Evolutionary conservation across 2,113 vertebrate genomes (phyloP), one percentile per base, ranked within the genome.

Genomic region (Perognathus longimembris): DNA sequence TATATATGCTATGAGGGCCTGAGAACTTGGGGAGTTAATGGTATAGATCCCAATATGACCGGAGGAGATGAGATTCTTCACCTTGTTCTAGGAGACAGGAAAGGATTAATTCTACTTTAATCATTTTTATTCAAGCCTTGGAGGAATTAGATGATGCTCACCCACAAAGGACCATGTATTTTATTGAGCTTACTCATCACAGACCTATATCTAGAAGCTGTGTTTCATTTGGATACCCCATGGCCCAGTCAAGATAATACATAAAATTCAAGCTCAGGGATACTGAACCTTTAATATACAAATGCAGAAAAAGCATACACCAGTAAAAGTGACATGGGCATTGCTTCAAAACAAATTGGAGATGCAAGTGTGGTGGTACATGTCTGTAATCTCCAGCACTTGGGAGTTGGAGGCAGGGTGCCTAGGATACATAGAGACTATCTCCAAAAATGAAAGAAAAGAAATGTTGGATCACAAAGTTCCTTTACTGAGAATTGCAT

Each of bases 271-370:
- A n/a, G 45, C 61, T 26, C 15, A 64, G 11, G 7, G 42, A 59
- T 38, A 77, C 80, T 89, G 26, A 26, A 2, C 14, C n/a, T 75
- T 88, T 67, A 71, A 89, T 26, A 78, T 38, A 81, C 34, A 30
- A 54, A 66, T 28, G 28, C 17, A 64, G n/a, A 42, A 18, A 38
- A 88, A 24, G 30, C 18, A 18, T 73, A 70, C 32, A 61, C 18
- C 81, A 82, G 76, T 70, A 36, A 6, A 89, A 36, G n/a, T 3
- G n/a, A 42, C 24, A 12, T n/a, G 32, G 14, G 8, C 8, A 22
- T 8, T 71, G 9, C 63, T 91, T 96, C 70, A 76, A 85, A 94
- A 71, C 22, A 90, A 88, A 38, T 36, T 54, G 45, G 45, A 84
- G 42, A 4, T 24, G 14, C 54, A 14, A 24, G 22, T 15, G 70